Base-by-base conservation (phyloP, 2,888 invertebrate species). In the Caenorhabditis sp. region DNA sequence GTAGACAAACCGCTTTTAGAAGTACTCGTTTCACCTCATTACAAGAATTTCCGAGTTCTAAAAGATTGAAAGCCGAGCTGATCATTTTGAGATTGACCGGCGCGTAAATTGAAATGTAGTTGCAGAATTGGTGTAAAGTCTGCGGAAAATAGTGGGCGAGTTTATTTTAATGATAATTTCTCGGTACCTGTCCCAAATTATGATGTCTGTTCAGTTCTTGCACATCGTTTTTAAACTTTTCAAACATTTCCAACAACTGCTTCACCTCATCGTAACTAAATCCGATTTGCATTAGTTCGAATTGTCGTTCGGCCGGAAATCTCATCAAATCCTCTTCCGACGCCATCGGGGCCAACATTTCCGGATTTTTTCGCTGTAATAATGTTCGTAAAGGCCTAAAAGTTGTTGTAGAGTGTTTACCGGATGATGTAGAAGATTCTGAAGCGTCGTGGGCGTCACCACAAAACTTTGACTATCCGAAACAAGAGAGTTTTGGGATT, bases 201-300 rank as follows among this genome's bases (percentile, higher is more conserved):
- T 59, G 48, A 37, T 59, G 73, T 8, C 63, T 22, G 17, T 62
- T 50, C 27, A 73, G 52, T 52, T 80, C 76, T 35, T 62, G 62
- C 50, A 62, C 43, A 24, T 77, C 71, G 35, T 56, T 58, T 43
- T 81, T 79, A 43, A 59, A 81, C 24, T 77, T 79, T 11, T 79
- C 78, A 52, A 81, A 81, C 55, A 77, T 52, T 15, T 81, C 81
- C 45, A 66, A 26, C 17, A 83, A 70, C 61, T 78, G 75, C 41
- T 77, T 80, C 17, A 82, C 45, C 20, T 83, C 83, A n/a, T 81
- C 81, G 41, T 79, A 83, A 15, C 74, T 55, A 52, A 83, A 83
- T 8, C 82, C 82, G 8, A 83, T 45, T 26, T 79, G 77, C 56
- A 83, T 71, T n/a, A 83, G 26, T 17, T 83, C 82, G 26, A 78